Conservation (phyloP, 2,113 vertebrate genomes). For the Oxyura jamaicensis region DNA sequence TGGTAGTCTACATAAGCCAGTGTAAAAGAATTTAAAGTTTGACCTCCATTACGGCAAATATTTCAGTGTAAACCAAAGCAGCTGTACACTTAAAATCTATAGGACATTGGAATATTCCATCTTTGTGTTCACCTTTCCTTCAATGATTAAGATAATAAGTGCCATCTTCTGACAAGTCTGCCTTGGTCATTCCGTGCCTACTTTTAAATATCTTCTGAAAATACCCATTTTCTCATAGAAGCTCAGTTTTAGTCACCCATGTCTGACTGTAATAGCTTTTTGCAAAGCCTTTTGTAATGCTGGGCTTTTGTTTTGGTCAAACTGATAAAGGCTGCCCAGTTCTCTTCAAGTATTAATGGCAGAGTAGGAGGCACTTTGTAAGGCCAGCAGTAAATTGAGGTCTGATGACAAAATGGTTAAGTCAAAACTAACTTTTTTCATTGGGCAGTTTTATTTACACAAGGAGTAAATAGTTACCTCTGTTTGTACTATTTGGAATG, state of each 20-base stretch:
- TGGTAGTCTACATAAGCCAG: background rate
- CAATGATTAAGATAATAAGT: background rate
- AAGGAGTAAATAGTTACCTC: background rate
- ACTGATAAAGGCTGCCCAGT: background rate
- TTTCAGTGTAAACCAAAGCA: background rate
- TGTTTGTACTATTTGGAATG: background rate
- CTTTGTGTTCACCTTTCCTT: background rate
- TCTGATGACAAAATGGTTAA: background rate
- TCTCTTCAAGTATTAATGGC: background rate
- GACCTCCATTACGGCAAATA: background rate
- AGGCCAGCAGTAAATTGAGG: background rate
- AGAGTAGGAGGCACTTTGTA: background rate
- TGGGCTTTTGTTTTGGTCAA: background rate
- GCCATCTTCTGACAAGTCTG: background rate
- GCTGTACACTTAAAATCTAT: background rate
- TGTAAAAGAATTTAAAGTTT: background rate
- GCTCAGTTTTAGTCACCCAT: background rate
- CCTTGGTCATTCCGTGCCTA: background rate
- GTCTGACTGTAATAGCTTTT: background rate
- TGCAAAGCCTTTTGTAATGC: background rate
- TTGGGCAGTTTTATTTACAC: rapidly evolving
- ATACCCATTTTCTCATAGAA: background rate
- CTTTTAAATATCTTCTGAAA: background rate
- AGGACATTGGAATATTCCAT: background rate
- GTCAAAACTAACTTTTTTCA: background rate